Evolutionary conservation across 2,797 vertebrate species (phyloP).

Genomic region (Leptoclinus maculatus): DNA sequence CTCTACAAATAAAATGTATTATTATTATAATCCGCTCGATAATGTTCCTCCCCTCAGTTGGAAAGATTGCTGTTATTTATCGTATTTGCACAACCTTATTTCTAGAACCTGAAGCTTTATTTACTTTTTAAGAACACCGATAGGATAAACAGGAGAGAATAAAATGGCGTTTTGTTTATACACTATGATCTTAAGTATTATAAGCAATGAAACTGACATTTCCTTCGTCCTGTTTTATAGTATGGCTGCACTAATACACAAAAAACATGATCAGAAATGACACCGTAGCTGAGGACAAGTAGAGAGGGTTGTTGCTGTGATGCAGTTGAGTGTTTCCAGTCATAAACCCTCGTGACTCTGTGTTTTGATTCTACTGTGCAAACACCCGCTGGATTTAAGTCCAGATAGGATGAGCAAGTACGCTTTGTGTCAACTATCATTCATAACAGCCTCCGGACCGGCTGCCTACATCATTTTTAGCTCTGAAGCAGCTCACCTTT

Average conservation of each 20-base stretch:
- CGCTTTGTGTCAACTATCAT: constrained; percentile 29
- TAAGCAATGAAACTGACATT: background rate
- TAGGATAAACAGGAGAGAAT: background rate
- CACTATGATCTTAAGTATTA: background rate
- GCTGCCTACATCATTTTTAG: background rate
- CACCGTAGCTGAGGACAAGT: background rate
- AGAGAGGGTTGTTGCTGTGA: constrained; percentile 44
- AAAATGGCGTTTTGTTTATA: background rate
- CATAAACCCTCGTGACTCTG: constrained; percentile 46
- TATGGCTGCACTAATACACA: background rate
- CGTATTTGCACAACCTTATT: background rate
- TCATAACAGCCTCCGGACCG: background rate
- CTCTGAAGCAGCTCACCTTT: background rate
- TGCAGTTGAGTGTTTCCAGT: constrained; percentile 33
- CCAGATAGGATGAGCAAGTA: constrained; percentile 30
- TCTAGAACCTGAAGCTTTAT: background rate
- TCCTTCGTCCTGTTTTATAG: background rate
- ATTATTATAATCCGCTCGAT: background rate
- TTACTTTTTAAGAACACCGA: background rate
- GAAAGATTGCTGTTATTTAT: background rate
- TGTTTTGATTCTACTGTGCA: constrained; percentile 60
- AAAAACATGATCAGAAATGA: constrained; percentile 2
- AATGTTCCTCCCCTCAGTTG: background rate
- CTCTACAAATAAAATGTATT: background rate
- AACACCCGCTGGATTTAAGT: constrained; percentile 55